Conservation (phyloP, 2,113 vertebrate genomes). For the Myrmecophaga tridactyla region DNA sequence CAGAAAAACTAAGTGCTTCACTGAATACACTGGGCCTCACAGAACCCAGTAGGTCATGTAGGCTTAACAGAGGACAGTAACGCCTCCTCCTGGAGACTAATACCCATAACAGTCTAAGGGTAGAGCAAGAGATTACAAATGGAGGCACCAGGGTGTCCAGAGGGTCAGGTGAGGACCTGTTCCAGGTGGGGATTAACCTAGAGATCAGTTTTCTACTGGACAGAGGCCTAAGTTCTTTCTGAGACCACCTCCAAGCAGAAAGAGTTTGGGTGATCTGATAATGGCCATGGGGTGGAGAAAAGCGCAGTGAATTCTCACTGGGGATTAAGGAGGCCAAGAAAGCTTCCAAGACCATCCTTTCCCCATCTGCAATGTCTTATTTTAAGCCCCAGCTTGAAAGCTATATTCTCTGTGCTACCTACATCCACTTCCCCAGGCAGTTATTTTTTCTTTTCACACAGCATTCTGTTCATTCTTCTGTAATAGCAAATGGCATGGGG, state of each 20-base stretch:
- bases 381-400: background rate
- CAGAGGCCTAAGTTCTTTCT: background rate
- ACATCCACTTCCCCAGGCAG: background rate
- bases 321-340: background rate
- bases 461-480: background rate
- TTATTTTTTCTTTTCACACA: background rate
- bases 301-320: background rate
- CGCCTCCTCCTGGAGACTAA: background rate
- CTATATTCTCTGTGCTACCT: background rate
- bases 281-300: background rate
- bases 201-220: background rate
- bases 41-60: background rate
- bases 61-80: background rate
- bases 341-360: background rate
- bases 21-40: background rate
- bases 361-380: background rate
- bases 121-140: accelerated
- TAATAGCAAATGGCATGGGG: background rate
- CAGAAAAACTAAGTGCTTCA: background rate
- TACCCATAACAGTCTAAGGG: background rate
- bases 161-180: background rate
- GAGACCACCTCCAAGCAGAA: background rate
- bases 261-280: background rate
- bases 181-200: background rate
- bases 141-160: background rate